Percentiles rank a stretch among this genome's conserved stretches.
Conservation (phyloP, 2,888 invertebrate species). For the Blastobasis lacticolella region DNA sequence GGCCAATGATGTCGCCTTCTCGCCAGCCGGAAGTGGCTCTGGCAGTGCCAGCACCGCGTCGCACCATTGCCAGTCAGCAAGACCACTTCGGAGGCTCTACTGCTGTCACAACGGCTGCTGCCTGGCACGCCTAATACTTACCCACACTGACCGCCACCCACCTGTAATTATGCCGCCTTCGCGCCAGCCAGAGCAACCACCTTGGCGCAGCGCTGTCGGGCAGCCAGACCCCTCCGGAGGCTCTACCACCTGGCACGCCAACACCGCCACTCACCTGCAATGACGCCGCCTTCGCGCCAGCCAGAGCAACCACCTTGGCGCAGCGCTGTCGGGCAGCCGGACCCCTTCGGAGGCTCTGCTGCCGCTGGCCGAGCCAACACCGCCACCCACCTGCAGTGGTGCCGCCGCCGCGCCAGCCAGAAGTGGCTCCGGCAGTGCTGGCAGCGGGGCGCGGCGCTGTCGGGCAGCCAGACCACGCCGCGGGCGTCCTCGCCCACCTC, state of each 20-base stretch:
- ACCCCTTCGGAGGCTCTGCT: too few relatives aligned
- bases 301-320: neutral
- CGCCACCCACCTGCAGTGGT: neutral
- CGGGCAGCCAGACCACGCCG: too few relatives aligned
- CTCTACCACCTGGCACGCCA: too few relatives aligned
- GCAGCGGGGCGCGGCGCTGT: neutral
- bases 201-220: too few relatives aligned
- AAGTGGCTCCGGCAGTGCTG: neutral
- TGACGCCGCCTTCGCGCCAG: neutral
- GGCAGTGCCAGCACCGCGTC: neutral
- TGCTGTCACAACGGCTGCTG: too few relatives aligned
- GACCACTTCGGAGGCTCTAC: too few relatives aligned
- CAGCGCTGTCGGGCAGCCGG: too few relatives aligned
- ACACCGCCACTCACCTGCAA: neutral
- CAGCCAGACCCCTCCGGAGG: too few relatives aligned
- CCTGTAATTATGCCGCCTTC: neutral
- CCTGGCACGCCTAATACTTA: too few relatives aligned
- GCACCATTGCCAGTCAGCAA: neutral
- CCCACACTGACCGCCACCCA: too few relatives aligned
- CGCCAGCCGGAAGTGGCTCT: neutral
- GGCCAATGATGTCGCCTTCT: neutral
- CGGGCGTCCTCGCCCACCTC: neutral
- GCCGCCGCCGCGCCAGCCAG: neutral
- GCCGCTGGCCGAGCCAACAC: too few relatives aligned
- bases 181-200: neutral